A percentile compares a stretch with the other conserved stretches of the same genome.
Conservation (phyloP, 2,797 vertebrate genomes). For the Lagodon rhomboides region DNA sequence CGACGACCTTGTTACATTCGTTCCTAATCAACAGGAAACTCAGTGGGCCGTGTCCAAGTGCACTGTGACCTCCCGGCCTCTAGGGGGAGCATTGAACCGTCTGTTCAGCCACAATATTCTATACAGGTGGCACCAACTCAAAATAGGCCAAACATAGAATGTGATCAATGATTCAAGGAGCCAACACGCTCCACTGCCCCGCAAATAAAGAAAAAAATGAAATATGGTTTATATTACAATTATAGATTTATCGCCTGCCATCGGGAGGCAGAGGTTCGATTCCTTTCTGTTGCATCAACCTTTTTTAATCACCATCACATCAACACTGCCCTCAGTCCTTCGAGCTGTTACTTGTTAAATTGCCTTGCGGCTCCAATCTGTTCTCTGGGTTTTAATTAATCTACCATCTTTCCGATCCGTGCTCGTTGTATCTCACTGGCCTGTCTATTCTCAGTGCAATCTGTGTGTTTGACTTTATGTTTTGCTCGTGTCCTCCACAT, state of each 20-base stretch:
- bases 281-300: not conserved
- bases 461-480: not conserved
- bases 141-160: not conserved
- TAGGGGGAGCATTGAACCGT: not conserved
- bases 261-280: not conserved
- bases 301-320: conserved; percentile 10
- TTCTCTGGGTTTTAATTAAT: conserved; percentile 1
- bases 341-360: not conserved
- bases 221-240: not conserved
- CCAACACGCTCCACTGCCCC: not conserved
- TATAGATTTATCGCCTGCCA: not conserved
- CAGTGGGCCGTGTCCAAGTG: not conserved
- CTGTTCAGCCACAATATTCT: not conserved
- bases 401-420: not conserved
- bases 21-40: not conserved
- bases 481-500: not conserved
- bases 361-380: not conserved
- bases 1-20: not conserved
- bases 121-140: not conserved
- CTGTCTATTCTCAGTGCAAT: not conserved
- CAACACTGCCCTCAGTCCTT: not conserved
- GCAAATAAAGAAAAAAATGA: not conserved
- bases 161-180: not conserved
- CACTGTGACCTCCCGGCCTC: not conserved
- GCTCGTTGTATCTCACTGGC: conserved; percentile 16